Conservation (phyloP, 2,888 invertebrate species). For the Eilema griseolum region DNA sequence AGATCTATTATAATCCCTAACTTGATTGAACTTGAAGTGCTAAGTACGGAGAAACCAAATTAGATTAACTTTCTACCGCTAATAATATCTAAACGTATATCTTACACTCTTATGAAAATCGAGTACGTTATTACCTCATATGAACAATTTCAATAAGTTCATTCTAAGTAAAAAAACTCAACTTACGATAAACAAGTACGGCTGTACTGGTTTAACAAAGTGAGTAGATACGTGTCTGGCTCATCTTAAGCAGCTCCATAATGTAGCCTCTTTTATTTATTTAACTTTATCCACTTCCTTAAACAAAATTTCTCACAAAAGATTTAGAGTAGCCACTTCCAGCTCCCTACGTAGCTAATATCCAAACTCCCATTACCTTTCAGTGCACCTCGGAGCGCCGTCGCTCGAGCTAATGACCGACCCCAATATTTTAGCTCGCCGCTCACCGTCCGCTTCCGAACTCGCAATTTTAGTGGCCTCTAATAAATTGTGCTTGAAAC, state of each 20-base stretch:
- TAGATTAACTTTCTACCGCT: too few species aligned
- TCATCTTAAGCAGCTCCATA: not conserved
- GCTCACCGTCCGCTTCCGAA: conserved; percentile 19
- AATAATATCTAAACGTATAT: too few species aligned
- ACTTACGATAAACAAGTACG: not conserved
- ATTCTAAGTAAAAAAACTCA: not conserved
- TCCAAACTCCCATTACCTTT: conserved; percentile 18
- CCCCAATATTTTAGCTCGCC: conserved; percentile 31
- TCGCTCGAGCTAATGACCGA: conserved; percentile 28
- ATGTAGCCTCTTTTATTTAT: not conserved
- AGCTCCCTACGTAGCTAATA: conserved; percentile 13
- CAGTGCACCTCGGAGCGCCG: conserved; percentile 13
- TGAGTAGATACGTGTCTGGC: not conserved
- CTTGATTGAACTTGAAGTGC: too few species aligned
- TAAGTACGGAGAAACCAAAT: too few species aligned
- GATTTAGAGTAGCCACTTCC: not conserved
- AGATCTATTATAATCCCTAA: too few species aligned
- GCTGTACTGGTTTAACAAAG: not conserved
- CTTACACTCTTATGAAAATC: not conserved
- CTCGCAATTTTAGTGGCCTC: conserved; percentile 26
- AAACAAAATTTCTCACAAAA: conserved; percentile 10
- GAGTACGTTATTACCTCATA: not conserved
- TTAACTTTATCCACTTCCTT: conserved; percentile 1
- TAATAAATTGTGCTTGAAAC: conserved; percentile 53
- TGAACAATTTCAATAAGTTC: not conserved